phyloP scores from a whole-genome alignment of 2,113 vertebrate genomes.

The Sarotherodon lohbergeri region DNA sequence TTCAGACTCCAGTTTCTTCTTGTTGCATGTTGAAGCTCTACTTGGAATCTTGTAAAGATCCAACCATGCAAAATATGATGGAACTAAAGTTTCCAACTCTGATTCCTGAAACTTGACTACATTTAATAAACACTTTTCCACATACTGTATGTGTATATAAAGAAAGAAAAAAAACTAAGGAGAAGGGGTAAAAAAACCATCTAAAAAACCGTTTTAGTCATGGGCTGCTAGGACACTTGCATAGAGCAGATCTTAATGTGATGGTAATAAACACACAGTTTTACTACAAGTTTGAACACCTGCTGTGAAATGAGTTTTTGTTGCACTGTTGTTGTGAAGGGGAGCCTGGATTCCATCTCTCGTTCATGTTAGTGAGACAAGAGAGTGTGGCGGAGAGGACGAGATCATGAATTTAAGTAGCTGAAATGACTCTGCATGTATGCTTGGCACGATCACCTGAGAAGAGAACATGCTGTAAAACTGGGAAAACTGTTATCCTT shows the following conservation, averaged over 20 bases:
- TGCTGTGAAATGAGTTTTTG: neutral
- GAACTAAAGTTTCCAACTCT: neutral
- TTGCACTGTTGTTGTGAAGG: neutral
- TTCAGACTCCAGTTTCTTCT: too few species aligned
- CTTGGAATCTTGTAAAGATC: too few species aligned
- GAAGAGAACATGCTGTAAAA: neutral
- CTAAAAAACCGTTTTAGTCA: neutral
- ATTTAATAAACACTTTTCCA: neutral
- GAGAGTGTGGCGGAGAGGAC: neutral
- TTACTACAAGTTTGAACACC: neutral
- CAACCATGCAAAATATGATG: too few species aligned
- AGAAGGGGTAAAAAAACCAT: neutral
- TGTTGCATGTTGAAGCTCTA: too few species aligned
- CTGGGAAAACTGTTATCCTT: neutral
- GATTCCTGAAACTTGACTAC: neutral
- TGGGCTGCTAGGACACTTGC: neutral
- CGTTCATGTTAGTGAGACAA: neutral
- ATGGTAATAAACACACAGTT: neutral
- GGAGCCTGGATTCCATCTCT: neutral
- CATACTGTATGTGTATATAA: neutral
- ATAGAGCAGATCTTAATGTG: neutral
- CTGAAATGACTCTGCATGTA: neutral
- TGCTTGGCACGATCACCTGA: neutral
- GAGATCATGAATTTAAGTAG: neutral
- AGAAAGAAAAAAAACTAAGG: neutral